Percentiles rank a stretch among this genome's conserved stretches.
phyloP scores from a whole-genome alignment of 2,797 vertebrate species.

The Carduelis carduelis region DNA sequence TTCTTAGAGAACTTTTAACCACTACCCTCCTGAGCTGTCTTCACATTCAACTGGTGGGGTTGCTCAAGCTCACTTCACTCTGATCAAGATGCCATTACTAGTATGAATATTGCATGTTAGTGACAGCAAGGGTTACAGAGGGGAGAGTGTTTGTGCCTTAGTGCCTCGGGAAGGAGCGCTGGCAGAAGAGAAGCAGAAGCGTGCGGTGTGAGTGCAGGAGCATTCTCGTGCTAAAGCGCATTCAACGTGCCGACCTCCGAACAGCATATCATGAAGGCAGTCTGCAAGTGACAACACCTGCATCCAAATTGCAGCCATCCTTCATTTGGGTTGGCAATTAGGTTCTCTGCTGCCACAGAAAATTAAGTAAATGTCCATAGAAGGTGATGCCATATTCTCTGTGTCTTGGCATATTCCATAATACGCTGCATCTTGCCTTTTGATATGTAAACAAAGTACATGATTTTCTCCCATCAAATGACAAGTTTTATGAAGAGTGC shows the following conservation, averaged over 20 bases:
- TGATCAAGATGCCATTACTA: slow-evolving; percentile 40
- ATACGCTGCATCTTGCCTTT: slow-evolving; percentile 49
- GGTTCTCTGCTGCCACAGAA: slow-evolving; percentile 39
- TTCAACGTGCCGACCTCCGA: background rate
- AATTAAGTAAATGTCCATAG: slow-evolving; percentile 24
- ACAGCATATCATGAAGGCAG: slow-evolving; percentile 56
- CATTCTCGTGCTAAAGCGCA: slow-evolving; percentile 19
- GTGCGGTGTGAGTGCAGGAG: slow-evolving; percentile 7
- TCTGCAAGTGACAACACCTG: slow-evolving; percentile 18
- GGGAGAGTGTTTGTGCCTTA: background rate
- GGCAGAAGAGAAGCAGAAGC: slow-evolving; percentile 46
- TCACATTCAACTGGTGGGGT: background rate
- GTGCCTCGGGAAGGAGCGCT: background rate
- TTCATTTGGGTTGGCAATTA: slow-evolving; percentile 37
- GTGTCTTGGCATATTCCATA: slow-evolving; percentile 16
- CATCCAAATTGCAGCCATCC: slow-evolving; percentile 3
- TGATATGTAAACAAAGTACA: slow-evolving; percentile 52
- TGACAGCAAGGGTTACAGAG: slow-evolving; percentile 47
- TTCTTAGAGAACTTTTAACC: background rate
- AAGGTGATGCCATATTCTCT: slow-evolving; percentile 47
- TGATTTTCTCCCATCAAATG: slow-evolving; percentile 41
- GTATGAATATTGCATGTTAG: slow-evolving; percentile 50
- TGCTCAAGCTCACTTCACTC: slow-evolving; percentile 68
- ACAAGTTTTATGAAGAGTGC: slow-evolving; percentile 54
- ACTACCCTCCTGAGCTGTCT: background rate